Conservation (phyloP, 1,140 invertebrate genomes). For the Heliconius congener region DNA sequence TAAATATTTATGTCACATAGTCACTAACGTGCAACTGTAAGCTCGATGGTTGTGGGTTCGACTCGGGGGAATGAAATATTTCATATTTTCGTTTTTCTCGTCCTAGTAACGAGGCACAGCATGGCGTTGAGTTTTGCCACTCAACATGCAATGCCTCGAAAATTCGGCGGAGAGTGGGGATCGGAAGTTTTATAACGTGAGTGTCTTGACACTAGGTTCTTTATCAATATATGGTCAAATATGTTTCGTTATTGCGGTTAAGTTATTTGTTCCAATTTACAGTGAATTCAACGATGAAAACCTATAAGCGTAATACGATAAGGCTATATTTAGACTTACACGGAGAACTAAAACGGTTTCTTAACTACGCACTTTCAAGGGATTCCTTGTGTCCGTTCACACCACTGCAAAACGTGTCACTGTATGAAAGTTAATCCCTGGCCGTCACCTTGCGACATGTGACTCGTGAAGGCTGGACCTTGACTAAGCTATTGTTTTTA, state of each 20-base stretch:
- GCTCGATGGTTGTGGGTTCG: too few relatives aligned
- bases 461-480: conserved; percentile 27
- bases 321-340: conserved; percentile 31
- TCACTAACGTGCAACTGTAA: too few relatives aligned
- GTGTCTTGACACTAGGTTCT: too few relatives aligned
- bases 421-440: conserved; percentile 37
- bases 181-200: too few relatives aligned
- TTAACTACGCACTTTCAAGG: conserved; percentile 26
- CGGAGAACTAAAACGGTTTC: conserved; percentile 40
- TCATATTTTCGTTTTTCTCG: too few relatives aligned
- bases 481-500: conserved; percentile 33
- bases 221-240: too few relatives aligned
- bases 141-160: too few relatives aligned
- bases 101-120: too few relatives aligned
- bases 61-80: too few relatives aligned
- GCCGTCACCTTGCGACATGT: conserved; percentile 40
- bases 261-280: conserved; percentile 1
- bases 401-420: neutral
- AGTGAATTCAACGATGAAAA: conserved; percentile 27
- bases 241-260: neutral
- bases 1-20: too few relatives aligned
- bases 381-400: conserved; percentile 17
- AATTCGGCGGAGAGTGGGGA: too few relatives aligned
- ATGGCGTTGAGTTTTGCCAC: too few relatives aligned
- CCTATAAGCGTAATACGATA: conserved; percentile 24